phyloP scores from a whole-genome alignment of 2,797 vertebrate genomes.

The Megaceryle alcyon region DNA sequence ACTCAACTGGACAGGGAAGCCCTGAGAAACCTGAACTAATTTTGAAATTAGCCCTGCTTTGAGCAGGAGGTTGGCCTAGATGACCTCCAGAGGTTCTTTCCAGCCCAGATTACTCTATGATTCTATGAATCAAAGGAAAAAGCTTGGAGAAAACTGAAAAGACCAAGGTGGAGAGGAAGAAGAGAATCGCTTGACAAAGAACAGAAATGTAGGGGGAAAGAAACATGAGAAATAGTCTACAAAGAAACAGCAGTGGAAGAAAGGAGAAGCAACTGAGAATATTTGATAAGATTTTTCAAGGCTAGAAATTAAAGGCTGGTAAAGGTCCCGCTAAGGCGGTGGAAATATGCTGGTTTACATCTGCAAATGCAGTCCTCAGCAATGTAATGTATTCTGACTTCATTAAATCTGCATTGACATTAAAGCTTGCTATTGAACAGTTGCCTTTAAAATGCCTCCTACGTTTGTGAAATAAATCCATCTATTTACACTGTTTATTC shows the following conservation, averaged over 20 bases:
- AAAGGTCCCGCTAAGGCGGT: not conserved
- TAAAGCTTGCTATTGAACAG: slow-evolving; percentile 9
- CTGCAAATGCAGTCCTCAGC: not conserved
- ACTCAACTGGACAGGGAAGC: not conserved
- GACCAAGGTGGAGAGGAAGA: not conserved
- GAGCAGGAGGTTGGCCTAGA: not conserved
- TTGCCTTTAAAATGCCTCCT: slow-evolving; percentile 53
- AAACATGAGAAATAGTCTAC: not conserved
- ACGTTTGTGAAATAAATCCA: slow-evolving; percentile 37
- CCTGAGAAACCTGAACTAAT: not conserved
- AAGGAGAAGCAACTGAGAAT: not conserved
- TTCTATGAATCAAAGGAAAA: not conserved
- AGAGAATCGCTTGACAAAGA: not conserved
- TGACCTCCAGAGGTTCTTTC: not conserved
- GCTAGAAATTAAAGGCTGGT: not conserved
- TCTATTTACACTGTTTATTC: slow-evolving; percentile 45
- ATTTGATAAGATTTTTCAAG: not conserved
- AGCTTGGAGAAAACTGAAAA: not conserved
- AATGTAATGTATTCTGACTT: slow-evolving; percentile 28
- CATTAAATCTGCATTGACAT: slow-evolving; percentile 28
- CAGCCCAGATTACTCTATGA: not conserved
- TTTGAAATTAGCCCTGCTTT: not conserved
- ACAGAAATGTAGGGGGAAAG: fast-evolving
- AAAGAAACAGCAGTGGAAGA: not conserved
- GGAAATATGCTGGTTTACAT: not conserved